Evolutionary conservation across 2,888 invertebrate species (phyloP).

Genomic region (Scaptomyza polygonia): DNA sequence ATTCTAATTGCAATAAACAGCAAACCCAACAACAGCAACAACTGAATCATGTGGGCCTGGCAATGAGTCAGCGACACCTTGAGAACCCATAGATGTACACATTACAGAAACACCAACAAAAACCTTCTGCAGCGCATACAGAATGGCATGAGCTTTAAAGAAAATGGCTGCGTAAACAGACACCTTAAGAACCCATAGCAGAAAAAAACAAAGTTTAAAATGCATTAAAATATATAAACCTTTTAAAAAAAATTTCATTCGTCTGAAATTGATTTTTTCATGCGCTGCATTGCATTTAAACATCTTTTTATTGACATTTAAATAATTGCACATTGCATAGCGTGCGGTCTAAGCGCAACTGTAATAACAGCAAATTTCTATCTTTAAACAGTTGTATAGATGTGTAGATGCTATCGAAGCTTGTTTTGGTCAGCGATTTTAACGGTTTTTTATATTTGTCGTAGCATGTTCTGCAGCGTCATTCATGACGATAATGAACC

Average conservation of each 20-base stretch:
- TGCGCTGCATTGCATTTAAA: conserved; percentile 41
- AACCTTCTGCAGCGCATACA: conserved; percentile 4
- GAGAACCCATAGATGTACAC: conserved; percentile 35
- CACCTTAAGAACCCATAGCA: neutral
- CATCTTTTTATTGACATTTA: conserved; percentile 30
- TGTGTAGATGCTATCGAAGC: conserved; percentile 21
- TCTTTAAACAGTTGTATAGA: neutral
- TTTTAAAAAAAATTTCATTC: conserved; percentile 32
- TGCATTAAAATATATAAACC: conserved; percentile 3
- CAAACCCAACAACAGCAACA: conserved; percentile 7
- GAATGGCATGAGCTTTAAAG: conserved; percentile 14
- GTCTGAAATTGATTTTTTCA: conserved; percentile 21
- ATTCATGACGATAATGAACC: conserved; percentile 35
- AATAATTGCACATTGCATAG: conserved; percentile 3
- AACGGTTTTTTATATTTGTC: conserved; percentile 11
- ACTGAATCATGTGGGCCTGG: conserved; percentile 20
- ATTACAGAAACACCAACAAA: conserved; percentile 9
- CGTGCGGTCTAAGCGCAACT: conserved; percentile 16
- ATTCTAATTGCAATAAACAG: conserved; percentile 72
- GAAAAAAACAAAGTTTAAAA: neutral
- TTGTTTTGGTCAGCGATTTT: conserved; percentile 41
- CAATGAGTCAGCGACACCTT: conserved; percentile 59
- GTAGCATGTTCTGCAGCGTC: conserved; percentile 46
- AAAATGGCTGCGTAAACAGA: neutral
- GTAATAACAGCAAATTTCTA: conserved; percentile 1